phyloP scores from a whole-genome alignment of 2,797 vertebrate genomes.

The Distichodus sexfasciatus region DNA sequence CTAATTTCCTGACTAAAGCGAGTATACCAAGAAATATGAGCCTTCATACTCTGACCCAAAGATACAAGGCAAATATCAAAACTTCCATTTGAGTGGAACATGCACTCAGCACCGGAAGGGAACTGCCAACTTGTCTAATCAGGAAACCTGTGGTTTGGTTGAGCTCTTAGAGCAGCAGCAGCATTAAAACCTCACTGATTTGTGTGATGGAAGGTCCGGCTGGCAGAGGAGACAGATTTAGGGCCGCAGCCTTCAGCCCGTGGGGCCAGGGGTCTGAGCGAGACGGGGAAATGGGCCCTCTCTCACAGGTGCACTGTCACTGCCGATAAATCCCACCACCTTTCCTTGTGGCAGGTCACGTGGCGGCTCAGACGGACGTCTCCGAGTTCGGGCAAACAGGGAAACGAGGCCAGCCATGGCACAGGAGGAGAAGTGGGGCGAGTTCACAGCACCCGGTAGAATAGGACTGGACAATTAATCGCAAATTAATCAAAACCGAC shows the following conservation, averaged over 20 bases:
- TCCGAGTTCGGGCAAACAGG: slow-evolving; percentile 11
- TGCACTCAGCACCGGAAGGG: background rate
- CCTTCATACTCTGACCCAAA: too few relatives aligned
- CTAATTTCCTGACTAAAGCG: too few relatives aligned
- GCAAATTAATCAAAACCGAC: too few relatives aligned
- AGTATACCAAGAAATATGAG: too few relatives aligned
- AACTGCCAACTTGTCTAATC: background rate
- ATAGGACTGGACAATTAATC: too few relatives aligned
- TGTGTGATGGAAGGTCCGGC: slow-evolving; percentile 35
- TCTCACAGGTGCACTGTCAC: slow-evolving; percentile 39
- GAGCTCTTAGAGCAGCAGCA: slow-evolving; percentile 19
- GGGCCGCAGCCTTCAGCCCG: slow-evolving; percentile 27
- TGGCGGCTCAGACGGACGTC: slow-evolving; percentile 16
- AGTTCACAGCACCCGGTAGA: too few relatives aligned
- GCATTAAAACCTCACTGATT: slow-evolving; percentile 20
- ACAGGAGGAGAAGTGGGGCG: slow-evolving; percentile 22
- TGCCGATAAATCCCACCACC: slow-evolving; percentile 34
- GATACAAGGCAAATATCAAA: too few relatives aligned
- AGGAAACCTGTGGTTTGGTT: background rate
- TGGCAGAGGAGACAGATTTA: slow-evolving; percentile 38
- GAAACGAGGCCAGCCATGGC: slow-evolving; percentile 24
- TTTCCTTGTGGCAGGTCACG: slow-evolving; percentile 19
- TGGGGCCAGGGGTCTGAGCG: background rate
- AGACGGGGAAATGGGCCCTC: background rate
- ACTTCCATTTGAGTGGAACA: background rate